Evolutionary conservation across 2,888 invertebrate genomes (phyloP).

Genomic region (Cecidostiba fungosa): DNA sequence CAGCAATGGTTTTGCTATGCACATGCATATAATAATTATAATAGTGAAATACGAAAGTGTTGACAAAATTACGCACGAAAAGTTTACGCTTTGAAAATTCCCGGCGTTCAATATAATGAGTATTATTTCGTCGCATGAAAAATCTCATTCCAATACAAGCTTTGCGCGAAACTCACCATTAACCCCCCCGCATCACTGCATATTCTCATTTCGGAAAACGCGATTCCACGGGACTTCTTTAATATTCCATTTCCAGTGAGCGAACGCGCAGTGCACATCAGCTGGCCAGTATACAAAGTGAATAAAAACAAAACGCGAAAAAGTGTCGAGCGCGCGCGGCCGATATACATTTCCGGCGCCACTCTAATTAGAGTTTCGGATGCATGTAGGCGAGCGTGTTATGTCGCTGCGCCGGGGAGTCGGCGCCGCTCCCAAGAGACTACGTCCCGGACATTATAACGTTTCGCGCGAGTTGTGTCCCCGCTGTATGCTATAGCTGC

Average conservation of each 20-base stretch:
- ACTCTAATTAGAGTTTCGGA: conserved; percentile 52
- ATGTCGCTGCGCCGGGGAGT: background rate
- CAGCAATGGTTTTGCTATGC: too few species aligned
- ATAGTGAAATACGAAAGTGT: too few species aligned
- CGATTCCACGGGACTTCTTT: background rate
- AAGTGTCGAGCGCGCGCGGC: background rate
- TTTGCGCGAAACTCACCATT: background rate
- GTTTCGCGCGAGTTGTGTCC: conserved; percentile 3
- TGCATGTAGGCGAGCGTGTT: conserved; percentile 16
- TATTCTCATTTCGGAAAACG: background rate
- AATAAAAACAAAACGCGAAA: conserved; percentile 45
- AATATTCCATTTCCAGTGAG: background rate
- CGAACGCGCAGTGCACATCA: background rate
- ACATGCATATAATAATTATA: too few species aligned
- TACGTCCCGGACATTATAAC: conserved; percentile 41
- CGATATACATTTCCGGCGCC: background rate
- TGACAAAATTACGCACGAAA: background rate
- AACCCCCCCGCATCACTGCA: background rate
- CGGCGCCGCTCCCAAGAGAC: conserved; percentile 16
- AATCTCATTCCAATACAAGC: background rate
- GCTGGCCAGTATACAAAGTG: background rate
- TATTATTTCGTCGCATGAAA: background rate
- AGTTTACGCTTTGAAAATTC: background rate
- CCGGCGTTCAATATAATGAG: background rate
- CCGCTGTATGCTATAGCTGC: background rate